phyloP scores from a whole-genome alignment of 1,140 invertebrate genomes.

The Dryas iulia region DNA sequence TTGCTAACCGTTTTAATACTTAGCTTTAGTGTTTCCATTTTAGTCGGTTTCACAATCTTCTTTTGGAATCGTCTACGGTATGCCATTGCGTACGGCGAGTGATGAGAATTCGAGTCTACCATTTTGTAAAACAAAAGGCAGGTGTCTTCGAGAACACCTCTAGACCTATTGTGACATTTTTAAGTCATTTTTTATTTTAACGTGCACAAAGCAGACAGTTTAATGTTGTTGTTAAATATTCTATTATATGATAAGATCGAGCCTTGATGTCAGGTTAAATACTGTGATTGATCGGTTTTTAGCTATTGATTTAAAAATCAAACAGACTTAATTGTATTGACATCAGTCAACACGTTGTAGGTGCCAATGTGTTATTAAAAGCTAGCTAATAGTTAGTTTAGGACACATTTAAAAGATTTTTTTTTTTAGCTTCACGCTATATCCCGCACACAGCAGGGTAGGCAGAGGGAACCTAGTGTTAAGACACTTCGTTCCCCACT shows the following conservation, averaged over 20 bases:
- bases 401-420: too few species aligned
- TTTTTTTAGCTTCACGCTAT: too few species aligned
- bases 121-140: constrained; percentile 8
- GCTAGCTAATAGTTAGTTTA: too few species aligned
- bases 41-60: constrained; percentile 34
- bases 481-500: too few species aligned
- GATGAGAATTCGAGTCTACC: constrained; percentile 36
- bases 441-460: too few species aligned
- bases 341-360: too few species aligned
- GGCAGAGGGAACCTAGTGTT: too few species aligned
- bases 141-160: constrained; percentile 1
- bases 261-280: constrained; percentile 56
- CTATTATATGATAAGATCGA: constrained; percentile 67
- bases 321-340: constrained; percentile 13
- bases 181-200: constrained; percentile 25
- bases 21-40: constrained; percentile 46
- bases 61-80: constrained; percentile 43
- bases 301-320: constrained; percentile 46
- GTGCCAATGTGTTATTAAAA: too few species aligned
- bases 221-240: constrained; percentile 67
- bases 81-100: constrained; percentile 35
- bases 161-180: constrained; percentile 21
- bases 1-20: constrained; percentile 57
- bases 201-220: constrained; percentile 28
- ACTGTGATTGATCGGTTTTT: constrained; percentile 63